Conservation (phyloP, 2,888 invertebrate genomes). For the Maniola hyperantus region DNA sequence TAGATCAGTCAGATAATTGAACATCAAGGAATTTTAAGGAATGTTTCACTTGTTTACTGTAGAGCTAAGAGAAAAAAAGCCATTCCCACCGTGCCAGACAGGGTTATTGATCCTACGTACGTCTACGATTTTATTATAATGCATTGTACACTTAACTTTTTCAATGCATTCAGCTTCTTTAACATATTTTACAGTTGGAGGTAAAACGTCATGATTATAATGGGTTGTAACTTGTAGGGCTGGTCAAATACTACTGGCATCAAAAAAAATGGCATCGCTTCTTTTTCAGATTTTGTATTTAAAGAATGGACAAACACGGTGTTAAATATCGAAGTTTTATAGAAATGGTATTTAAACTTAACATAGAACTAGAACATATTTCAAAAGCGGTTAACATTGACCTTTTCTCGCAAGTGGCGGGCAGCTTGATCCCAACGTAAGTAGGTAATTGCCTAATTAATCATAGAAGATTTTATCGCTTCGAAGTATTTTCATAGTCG, state of each 20-base stretch:
- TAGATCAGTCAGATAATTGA: no score
- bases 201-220: background rate
- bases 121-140: constrained; percentile 4
- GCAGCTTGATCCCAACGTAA: constrained; percentile 17
- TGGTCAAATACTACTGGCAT: no score
- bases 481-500: constrained; percentile 9
- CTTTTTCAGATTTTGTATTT: no score
- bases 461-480: constrained; percentile 32
- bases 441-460: constrained; percentile 10
- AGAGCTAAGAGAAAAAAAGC: constrained; percentile 12
- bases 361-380: constrained; percentile 26
- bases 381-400: constrained; percentile 44
- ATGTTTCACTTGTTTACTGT: constrained; percentile 5
- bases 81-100: constrained; percentile 3
- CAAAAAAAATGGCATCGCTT: no score
- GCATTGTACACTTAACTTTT: constrained; percentile 1
- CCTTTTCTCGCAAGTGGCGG: constrained; percentile 38
- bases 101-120: constrained; percentile 19
- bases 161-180: background rate
- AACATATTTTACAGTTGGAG: no score
- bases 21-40: background rate
- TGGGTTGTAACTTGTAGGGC: no score
- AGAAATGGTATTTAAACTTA: background rate
- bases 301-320: no score
- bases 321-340: no score